Percentiles rank a stretch among this genome's conserved stretches.
phyloP scores from a whole-genome alignment of 2,113 vertebrate genomes.

The Anthoscopus minutus region DNA sequence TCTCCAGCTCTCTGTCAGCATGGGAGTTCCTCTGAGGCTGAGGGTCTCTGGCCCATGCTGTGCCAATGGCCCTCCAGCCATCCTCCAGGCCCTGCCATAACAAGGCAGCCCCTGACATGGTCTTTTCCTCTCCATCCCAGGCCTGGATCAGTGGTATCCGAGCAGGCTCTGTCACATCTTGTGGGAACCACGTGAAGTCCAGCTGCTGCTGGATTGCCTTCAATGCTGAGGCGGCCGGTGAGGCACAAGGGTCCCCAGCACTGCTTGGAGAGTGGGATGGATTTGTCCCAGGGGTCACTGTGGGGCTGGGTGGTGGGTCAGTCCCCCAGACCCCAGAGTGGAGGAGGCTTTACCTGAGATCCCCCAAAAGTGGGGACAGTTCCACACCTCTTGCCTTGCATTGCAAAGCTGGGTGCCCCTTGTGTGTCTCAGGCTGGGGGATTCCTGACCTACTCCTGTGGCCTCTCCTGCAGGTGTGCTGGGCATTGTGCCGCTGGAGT shows the following conservation, averaged over 20 bases:
- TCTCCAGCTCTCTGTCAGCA: fast-evolving
- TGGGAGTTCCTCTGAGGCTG: neutral
- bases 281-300: neutral
- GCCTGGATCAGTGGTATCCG: slow-evolving; percentile 83
- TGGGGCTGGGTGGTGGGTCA: neutral
- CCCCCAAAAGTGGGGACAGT: neutral
- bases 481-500: slow-evolving; percentile 78
- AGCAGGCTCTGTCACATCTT: slow-evolving; percentile 67
- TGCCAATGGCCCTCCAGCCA: fast-evolving
- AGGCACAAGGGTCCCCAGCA: neutral
- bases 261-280: fast-evolving
- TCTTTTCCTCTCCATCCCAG: slow-evolving; percentile 57
- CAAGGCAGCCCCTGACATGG: neutral
- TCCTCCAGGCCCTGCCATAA: fast-evolving
- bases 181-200: slow-evolving; percentile 84
- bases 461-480: slow-evolving; percentile 74
- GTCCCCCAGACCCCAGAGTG: neutral
- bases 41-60: neutral
- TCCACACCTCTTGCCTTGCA: neutral
- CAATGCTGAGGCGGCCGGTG: slow-evolving; percentile 80
- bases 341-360: neutral
- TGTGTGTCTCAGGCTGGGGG: fast-evolving
- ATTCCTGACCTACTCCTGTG: neutral
- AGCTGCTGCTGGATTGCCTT: slow-evolving; percentile 82
- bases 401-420: neutral